Conservation (phyloP, 1,140 invertebrate genomes). For the Tetramorium alpestre region DNA sequence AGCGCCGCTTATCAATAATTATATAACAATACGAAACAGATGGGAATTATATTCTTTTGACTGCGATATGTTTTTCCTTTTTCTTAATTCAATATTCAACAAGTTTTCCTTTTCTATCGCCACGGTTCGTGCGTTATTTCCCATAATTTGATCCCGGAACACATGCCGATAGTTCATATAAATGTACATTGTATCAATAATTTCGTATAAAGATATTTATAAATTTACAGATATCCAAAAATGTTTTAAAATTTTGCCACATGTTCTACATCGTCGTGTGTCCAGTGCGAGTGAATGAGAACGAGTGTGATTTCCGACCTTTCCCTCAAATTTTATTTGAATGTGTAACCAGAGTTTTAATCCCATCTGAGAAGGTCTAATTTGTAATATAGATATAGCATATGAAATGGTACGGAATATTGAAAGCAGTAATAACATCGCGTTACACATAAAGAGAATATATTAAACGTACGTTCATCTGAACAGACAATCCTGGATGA, state of each 20-base stretch:
- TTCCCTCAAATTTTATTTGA: not conserved
- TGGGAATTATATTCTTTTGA: constrained; percentile 14
- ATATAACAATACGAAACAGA: constrained; percentile 42
- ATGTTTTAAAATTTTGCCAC: constrained; percentile 23
- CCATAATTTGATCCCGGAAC: constrained; percentile 82
- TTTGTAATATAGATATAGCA: constrained; percentile 13
- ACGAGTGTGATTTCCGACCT: constrained; percentile 23
- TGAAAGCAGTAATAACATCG: constrained; percentile 9
- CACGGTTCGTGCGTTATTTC: constrained; percentile 73
- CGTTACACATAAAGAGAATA: constrained; percentile 21
- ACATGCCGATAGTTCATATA: constrained; percentile 74
- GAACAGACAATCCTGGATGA: not conserved
- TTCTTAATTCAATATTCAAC: constrained; percentile 66
- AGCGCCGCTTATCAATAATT: constrained; percentile 50
- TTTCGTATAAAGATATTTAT: constrained; percentile 72
- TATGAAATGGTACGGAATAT: constrained; percentile 8
- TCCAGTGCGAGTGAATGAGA: not conserved
- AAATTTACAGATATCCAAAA: constrained; percentile 69
- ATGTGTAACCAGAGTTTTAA: constrained; percentile 8
- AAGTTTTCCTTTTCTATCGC: constrained; percentile 56
- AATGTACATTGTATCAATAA: constrained; percentile 66
- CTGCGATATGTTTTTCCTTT: constrained; percentile 62
- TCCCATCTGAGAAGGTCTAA: constrained; percentile 6
- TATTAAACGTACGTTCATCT: constrained; percentile 33
- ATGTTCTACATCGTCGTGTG: not conserved